Conservation (phyloP, 2,888 invertebrate genomes). For the Drosophila neotestacea region DNA sequence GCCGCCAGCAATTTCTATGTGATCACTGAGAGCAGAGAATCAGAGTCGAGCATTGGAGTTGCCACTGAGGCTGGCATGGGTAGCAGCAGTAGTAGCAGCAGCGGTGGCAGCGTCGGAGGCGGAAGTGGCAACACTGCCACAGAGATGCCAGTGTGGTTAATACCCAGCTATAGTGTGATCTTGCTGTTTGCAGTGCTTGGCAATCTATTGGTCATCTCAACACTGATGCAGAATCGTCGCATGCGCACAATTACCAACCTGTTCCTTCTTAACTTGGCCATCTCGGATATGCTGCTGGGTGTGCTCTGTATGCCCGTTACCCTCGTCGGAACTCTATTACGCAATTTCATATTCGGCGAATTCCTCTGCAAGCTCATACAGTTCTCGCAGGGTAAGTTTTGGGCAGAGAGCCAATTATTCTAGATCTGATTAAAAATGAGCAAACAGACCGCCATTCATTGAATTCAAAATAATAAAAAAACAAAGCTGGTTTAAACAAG, state of each 20-base stretch:
- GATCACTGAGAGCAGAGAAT: slow-evolving; percentile 31
- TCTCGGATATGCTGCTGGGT: slow-evolving; percentile 90
- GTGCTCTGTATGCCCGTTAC: slow-evolving; percentile 93
- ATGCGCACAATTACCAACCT: slow-evolving; percentile 93
- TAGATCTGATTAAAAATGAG: no score
- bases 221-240: slow-evolving; percentile 90
- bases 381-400: slow-evolving; percentile 89
- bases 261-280: slow-evolving; percentile 90
- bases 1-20: slow-evolving; percentile 23
- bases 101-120: not conserved
- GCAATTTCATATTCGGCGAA: slow-evolving; percentile 90
- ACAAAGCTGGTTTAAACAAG: no score
- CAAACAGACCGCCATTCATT: no score
- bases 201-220: slow-evolving; percentile 92
- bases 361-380: slow-evolving; percentile 90
- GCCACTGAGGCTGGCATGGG: no score
- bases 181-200: slow-evolving; percentile 92
- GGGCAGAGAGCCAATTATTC: no score
- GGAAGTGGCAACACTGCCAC: slow-evolving; percentile 28
- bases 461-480: no score
- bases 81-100: not conserved
- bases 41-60: slow-evolving; percentile 2
- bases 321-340: slow-evolving; percentile 88
- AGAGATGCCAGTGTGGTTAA: slow-evolving; percentile 76
- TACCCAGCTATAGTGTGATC: slow-evolving; percentile 90